Evolutionary conservation across 2,113 vertebrate genomes (phyloP).

Genomic region (Rhinolophus ferrumequinum): DNA sequence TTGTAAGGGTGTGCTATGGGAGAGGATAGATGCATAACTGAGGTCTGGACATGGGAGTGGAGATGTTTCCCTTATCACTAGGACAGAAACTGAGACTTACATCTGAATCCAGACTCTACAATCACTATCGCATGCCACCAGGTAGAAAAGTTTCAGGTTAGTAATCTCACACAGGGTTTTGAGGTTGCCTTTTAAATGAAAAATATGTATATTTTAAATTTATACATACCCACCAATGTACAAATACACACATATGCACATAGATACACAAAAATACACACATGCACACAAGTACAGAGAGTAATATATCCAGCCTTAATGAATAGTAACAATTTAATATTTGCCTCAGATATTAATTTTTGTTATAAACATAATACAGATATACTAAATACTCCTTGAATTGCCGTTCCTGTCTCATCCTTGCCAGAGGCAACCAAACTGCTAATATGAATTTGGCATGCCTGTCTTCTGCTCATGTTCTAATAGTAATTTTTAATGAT

Average conservation of each 20-base stretch:
- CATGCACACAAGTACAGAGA: neutral
- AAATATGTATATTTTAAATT: neutral
- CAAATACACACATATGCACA: neutral
- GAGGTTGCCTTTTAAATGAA: neutral
- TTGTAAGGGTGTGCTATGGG: neutral
- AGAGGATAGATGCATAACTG: neutral
- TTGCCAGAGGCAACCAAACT: neutral
- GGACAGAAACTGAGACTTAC: neutral
- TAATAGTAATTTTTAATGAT: neutral
- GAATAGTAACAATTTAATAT: neutral
- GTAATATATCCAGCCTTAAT: neutral
- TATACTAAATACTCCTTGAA: neutral
- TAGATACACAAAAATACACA: neutral
- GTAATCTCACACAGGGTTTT: neutral
- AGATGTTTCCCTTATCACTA: neutral
- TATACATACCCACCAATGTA: no score
- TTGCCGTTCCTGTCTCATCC: neutral
- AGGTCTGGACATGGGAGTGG: neutral
- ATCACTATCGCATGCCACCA: neutral
- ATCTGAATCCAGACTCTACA: neutral
- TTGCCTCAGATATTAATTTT: neutral
- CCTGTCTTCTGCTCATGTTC: neutral
- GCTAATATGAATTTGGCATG: neutral
- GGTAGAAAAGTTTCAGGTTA: neutral
- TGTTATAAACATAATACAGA: neutral